Evolutionary conservation across 1,140 invertebrate species (phyloP).

Genomic region (Sitobion miscanthi): DNA sequence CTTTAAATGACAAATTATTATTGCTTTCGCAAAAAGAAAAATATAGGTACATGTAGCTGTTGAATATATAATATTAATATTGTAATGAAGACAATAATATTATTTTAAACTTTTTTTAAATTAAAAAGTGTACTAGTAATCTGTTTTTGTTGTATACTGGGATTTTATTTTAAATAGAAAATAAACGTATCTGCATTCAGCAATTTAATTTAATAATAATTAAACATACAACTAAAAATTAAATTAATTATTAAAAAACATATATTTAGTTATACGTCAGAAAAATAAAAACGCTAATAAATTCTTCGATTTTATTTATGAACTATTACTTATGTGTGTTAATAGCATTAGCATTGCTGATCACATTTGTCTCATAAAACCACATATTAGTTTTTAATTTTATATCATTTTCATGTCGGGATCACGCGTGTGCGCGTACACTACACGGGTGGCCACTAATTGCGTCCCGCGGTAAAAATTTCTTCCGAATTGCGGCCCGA

Average conservation of each 20-base stretch:
- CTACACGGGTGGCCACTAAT: too few relatives aligned
- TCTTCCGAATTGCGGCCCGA: too few relatives aligned
- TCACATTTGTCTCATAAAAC: too few relatives aligned
- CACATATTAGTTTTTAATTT: too few relatives aligned
- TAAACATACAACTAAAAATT: too few relatives aligned
- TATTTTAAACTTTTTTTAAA: not conserved
- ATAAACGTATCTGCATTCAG: not conserved
- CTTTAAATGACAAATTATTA: not conserved
- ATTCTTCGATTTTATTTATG: not conserved
- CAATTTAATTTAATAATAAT: not conserved
- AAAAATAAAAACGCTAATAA: not conserved
- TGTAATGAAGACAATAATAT: not conserved
- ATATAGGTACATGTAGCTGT: not conserved
- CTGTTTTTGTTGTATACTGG: not conserved
- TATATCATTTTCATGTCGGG: too few relatives aligned
- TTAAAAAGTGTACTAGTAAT: not conserved
- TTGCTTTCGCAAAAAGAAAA: not conserved
- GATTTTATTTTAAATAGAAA: not conserved
- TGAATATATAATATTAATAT: not conserved
- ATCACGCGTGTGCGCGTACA: too few relatives aligned
- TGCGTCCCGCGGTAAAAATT: too few relatives aligned
- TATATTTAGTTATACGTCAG: not conserved
- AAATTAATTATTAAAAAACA: too few relatives aligned
- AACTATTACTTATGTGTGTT: not conserved
- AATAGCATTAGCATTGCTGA: too few relatives aligned